Evolutionary conservation across 2,113 vertebrate species (phyloP).

Genomic region (Scytalopus superciliaris): DNA sequence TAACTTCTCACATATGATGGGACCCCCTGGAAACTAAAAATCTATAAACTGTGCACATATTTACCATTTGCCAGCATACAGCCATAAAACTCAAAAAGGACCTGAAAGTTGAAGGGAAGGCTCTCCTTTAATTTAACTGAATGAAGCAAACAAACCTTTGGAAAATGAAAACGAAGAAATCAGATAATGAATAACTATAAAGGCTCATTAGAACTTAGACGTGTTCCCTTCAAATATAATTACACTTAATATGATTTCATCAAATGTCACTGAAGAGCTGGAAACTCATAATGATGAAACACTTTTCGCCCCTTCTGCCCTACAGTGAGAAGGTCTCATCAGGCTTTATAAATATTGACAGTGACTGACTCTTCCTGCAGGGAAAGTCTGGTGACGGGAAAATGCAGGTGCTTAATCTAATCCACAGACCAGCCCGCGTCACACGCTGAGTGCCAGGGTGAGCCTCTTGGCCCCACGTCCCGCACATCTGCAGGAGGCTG

Average conservation of each 20-base stretch:
- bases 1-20: not conserved
- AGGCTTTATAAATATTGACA: constrained; percentile 43
- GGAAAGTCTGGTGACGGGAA: constrained; percentile 5
- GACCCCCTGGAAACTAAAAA: not conserved
- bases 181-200: constrained; percentile 29
- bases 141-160: constrained; percentile 17
- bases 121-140: not conserved
- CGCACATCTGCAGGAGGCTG: not conserved
- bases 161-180: constrained; percentile 31
- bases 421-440: not conserved
- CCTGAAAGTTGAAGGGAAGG: not conserved
- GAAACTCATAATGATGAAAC: not conserved
- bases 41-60: not conserved
- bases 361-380: constrained; percentile 34
- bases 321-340: not conserved
- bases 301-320: not conserved
- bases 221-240: constrained; percentile 24
- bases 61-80: fast-evolving
- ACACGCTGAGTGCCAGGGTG: fast-evolving
- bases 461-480: not conserved
- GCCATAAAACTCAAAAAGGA: not conserved
- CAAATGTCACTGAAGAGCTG: constrained; percentile 47
- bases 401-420: not conserved
- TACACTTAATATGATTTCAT: constrained; percentile 46
- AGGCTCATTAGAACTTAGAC: constrained; percentile 29